phyloP scores from a whole-genome alignment of 2,797 vertebrate species.

The Lerista edwardsae region DNA sequence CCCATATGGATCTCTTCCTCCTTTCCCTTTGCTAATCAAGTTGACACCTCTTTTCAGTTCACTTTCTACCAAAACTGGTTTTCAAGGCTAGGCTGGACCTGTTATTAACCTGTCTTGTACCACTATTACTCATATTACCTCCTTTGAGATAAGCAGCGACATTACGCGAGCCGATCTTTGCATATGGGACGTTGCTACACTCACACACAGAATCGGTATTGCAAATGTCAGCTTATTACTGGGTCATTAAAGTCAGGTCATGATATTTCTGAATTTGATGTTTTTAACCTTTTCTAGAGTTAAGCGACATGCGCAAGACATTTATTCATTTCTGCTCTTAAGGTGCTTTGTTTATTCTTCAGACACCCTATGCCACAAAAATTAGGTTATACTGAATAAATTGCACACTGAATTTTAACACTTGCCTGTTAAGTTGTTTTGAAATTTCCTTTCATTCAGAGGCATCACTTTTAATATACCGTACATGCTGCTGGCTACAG shows the following conservation, averaged over 20 bases:
- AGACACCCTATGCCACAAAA: slow-evolving; percentile 35
- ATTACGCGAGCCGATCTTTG: slow-evolving; percentile 72
- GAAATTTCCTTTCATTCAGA: slow-evolving; percentile 32
- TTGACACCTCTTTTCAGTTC: slow-evolving; percentile 78
- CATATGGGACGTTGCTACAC: slow-evolving; percentile 69
- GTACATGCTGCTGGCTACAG: neutral
- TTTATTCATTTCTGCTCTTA: slow-evolving; percentile 63
- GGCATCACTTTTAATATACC: slow-evolving; percentile 36
- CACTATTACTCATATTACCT: slow-evolving; percentile 74
- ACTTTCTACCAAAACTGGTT: slow-evolving; percentile 77
- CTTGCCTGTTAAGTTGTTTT: slow-evolving; percentile 36
- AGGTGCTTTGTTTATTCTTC: slow-evolving; percentile 68
- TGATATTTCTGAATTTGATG: slow-evolving; percentile 80
- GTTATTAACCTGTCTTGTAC: slow-evolving; percentile 77
- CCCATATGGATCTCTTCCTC: slow-evolving; percentile 70
- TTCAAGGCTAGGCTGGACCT: slow-evolving; percentile 65
- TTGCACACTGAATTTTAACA: slow-evolving; percentile 61
- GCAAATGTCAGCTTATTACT: slow-evolving; percentile 78
- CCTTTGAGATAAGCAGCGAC: slow-evolving; percentile 72
- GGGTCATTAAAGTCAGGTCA: slow-evolving; percentile 78
- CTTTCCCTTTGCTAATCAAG: slow-evolving; percentile 72
- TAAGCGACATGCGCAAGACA: slow-evolving; percentile 65
- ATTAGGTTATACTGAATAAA: slow-evolving; percentile 51
- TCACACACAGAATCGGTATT: slow-evolving; percentile 46
- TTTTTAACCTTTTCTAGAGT: slow-evolving; percentile 77